Conservation (phyloP, 2,797 vertebrate genomes). For the Synaphobranchus kaupii region DNA sequence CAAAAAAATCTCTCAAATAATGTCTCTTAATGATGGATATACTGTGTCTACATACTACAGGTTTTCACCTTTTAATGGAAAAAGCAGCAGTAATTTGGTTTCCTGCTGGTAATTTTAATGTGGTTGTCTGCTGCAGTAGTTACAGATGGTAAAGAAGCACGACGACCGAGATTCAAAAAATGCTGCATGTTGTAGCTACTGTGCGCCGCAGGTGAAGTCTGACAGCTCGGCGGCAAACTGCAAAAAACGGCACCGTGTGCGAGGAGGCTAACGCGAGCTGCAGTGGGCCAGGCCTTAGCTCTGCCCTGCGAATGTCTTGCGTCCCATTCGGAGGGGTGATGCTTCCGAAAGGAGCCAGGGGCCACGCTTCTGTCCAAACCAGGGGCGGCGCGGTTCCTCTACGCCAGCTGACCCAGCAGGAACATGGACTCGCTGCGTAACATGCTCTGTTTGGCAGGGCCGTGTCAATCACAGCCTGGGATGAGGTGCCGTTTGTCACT, state of each 20-base stretch:
- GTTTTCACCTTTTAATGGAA: background rate
- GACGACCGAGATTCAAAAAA: background rate
- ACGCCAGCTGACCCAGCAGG: background rate
- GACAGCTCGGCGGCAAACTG: background rate
- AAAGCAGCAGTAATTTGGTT: background rate
- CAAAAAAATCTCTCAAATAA: background rate
- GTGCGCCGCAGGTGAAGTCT: background rate
- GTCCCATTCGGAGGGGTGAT: background rate
- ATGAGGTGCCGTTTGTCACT: background rate
- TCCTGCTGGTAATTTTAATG: constrained; percentile 4
- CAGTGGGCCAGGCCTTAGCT: background rate
- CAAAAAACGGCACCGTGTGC: background rate
- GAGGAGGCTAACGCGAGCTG: background rate
- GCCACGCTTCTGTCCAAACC: background rate
- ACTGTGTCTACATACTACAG: background rate
- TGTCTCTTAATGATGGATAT: background rate
- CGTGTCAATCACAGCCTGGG: background rate
- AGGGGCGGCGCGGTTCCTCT: background rate
- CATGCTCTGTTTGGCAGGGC: background rate
- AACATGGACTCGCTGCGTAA: background rate
- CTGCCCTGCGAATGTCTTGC: background rate
- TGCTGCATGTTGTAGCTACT: background rate
- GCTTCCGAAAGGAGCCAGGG: background rate
- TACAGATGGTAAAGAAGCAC: no score
- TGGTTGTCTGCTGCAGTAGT: background rate